phyloP scores from a whole-genome alignment of 2,113 vertebrate species.

The Muscicapa adusta region DNA sequence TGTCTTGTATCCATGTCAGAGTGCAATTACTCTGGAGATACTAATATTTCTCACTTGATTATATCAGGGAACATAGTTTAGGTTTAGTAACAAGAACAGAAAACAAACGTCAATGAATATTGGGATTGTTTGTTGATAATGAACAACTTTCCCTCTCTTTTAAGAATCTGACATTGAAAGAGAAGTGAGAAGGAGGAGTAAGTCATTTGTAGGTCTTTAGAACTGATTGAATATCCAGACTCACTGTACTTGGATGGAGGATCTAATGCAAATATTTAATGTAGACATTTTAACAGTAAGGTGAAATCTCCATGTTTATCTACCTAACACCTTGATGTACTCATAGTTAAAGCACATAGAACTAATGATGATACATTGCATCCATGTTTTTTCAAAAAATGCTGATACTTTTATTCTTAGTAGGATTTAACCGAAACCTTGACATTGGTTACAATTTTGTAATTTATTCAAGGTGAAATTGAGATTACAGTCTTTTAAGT shows the following conservation, averaged over 20 bases:
- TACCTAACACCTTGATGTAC: background rate
- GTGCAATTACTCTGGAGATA: background rate
- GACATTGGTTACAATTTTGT: background rate
- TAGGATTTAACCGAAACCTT: background rate
- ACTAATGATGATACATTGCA: background rate
- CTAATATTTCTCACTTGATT: background rate
- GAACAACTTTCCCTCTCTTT: background rate
- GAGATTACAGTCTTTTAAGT: background rate
- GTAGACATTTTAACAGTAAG: background rate
- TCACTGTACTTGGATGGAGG: background rate
- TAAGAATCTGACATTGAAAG: slow-evolving; percentile 24
- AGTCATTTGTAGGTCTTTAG: background rate
- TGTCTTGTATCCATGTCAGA: background rate
- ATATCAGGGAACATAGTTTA: background rate
- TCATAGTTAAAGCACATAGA: background rate
- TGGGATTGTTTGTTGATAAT: background rate
- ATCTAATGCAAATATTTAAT: background rate
- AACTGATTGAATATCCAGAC: background rate
- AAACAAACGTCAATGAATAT: background rate
- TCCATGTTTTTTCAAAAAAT: background rate
- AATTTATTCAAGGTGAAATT: background rate
- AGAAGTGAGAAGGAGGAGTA: slow-evolving; percentile 4
- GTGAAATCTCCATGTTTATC: background rate
- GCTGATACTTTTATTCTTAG: background rate
- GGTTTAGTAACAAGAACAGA: background rate